phyloP scores from a whole-genome alignment of 2,888 invertebrate species.

The Odontocolon sp. region DNA sequence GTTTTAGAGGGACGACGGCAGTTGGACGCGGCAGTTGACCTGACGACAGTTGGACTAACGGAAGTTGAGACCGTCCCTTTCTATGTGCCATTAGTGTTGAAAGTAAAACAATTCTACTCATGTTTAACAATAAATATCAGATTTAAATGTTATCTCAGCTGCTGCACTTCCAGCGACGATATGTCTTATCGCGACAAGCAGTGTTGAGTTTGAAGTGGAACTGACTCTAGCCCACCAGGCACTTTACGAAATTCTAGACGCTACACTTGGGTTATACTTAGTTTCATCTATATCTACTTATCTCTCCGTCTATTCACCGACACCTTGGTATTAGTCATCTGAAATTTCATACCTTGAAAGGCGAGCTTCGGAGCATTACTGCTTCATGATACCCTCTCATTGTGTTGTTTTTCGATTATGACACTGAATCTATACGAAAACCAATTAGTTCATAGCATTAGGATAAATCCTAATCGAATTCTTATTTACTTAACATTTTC shows the following conservation, averaged over 20 bases:
- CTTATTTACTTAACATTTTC: not conserved
- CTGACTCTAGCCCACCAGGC: slow-evolving; percentile 27
- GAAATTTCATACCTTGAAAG: slow-evolving; percentile 50
- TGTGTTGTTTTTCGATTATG: too few relatives aligned
- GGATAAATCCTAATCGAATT: not conserved
- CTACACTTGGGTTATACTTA: slow-evolving; percentile 8
- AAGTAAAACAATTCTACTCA: too few relatives aligned
- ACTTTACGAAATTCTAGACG: slow-evolving; percentile 55
- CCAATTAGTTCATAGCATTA: too few relatives aligned
- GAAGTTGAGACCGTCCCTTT: too few relatives aligned
- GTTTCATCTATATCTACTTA: slow-evolving; percentile 12
- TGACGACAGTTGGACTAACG: too few relatives aligned
- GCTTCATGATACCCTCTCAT: not conserved
- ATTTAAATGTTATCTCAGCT: too few relatives aligned
- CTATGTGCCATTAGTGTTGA: too few relatives aligned
- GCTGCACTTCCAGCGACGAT: too few relatives aligned
- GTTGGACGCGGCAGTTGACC: too few relatives aligned
- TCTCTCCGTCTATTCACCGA: slow-evolving; percentile 20
- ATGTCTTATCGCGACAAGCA: not conserved
- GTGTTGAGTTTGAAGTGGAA: slow-evolving; percentile 35
- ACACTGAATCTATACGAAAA: too few relatives aligned
- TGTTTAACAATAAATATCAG: too few relatives aligned
- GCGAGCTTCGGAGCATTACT: slow-evolving; percentile 24
- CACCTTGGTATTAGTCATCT: slow-evolving; percentile 34
- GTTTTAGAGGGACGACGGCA: too few relatives aligned